Evolutionary conservation across 2,888 invertebrate species (phyloP), one percentile per base, ranked within the genome.

Genomic region (Tetranychus truncatus): DNA sequence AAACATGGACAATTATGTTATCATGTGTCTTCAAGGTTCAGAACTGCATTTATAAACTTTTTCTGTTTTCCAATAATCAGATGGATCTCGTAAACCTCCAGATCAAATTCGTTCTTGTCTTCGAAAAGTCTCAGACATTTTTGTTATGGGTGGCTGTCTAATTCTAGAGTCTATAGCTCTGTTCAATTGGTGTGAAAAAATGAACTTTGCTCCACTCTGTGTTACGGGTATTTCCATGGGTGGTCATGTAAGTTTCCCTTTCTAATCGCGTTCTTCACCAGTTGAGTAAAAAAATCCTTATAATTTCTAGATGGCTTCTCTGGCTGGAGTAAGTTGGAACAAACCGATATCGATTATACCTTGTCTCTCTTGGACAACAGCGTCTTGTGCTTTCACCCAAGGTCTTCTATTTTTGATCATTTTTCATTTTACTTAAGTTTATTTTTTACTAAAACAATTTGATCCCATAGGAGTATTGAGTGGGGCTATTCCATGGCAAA

Each of bases 131-230:
- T 92, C 93, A 24, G 97, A 99, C 83, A 90, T 99, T 82, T 96
- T 99, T 86, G 92, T 97, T 78, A 99, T 99, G 97, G 97, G 97
- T 76, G 96, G 94, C 71, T 93, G 95, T 81, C 85, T 99, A 76
- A 91, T 97, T 78, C 86, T 96, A 80, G 99, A 99, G 85, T 90
- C 92, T 0, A 84, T 94, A 79, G 95, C 91, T 73, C 85, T 99
- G 78, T 87, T 97, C 79, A 89, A 94, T 83, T 97, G 95, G 95
- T 92, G 93, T 82, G 92, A 94, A 84, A 85, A 87, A 75, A 88
- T 91, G 81, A 95, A 95, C 18, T 90, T 89, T 80, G 94, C 95
- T 15, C 96, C 97, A 0, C 86, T 97, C 34, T 95, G 95, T 74
- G 87, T 97, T 75, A 93, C 95, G 46, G 97, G 96, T 11, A 87